Evolutionary conservation across 2,113 vertebrate species (phyloP).

Genomic region (Mungos mungo): DNA sequence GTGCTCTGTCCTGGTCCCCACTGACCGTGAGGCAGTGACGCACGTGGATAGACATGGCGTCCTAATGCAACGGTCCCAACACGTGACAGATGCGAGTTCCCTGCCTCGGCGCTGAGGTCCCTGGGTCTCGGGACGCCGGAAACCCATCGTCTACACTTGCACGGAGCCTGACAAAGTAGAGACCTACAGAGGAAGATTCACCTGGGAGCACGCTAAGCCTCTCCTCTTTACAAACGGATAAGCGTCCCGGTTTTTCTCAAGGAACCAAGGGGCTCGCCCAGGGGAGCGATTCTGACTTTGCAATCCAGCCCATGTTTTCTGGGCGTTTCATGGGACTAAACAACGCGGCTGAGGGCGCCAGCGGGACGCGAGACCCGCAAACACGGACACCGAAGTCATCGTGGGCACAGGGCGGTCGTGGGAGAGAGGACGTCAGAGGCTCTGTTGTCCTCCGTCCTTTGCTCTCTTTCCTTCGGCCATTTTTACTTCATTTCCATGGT

Average conservation of each 20-base stretch:
- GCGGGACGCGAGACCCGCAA: fast-evolving
- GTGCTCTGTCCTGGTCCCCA: fast-evolving
- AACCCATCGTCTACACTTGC: fast-evolving
- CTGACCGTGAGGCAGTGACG: fast-evolving
- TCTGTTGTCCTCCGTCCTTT: background rate
- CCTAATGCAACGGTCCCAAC: no score
- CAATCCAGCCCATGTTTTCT: background rate
- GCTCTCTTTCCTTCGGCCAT: background rate
- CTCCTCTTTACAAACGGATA: background rate
- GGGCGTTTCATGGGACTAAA: background rate
- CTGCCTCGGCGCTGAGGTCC: no score
- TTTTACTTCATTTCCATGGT: background rate
- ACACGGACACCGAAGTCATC: fast-evolving
- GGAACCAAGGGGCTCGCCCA: fast-evolving
- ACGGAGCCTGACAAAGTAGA: fast-evolving
- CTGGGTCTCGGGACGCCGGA: background rate
- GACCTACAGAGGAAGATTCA: fast-evolving
- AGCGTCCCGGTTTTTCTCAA: no score
- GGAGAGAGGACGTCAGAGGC: background rate
- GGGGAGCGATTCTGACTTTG: background rate
- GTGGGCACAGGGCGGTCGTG: background rate
- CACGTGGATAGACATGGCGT: fast-evolving
- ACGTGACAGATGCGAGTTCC: background rate
- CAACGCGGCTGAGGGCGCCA: fast-evolving
- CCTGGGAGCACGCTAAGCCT: fast-evolving